Base-by-base conservation (phyloP, 2,888 invertebrate genomes). In the Drosophila ustulata region DNA sequence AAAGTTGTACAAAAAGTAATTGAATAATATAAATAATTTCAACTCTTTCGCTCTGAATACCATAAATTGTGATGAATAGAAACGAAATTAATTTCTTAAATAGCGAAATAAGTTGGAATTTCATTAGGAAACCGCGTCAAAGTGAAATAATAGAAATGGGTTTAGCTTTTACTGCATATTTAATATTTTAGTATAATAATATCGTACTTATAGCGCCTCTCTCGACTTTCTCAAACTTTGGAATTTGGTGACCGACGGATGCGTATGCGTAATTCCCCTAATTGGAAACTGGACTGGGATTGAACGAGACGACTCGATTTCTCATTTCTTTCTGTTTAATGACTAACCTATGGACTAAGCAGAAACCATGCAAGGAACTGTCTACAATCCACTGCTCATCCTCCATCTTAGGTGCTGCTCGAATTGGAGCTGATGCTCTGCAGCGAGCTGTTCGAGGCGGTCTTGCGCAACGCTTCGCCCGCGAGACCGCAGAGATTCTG, bases 391-490 rank as follows among this genome's bases (percentile, higher is more conserved):
- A 18, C 28, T 18, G 30, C 30, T 30, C 26, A 6, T 46, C 23
- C 9, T 34, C 9, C 45, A 5, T 8, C 32, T 63, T 88, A 89
- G 45, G 78, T 83, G 72, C 90, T 90, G 80, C 89, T 90, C 18
- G 90, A 87, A 30, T 90, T 90, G 41, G 90, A 90, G 75, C 91
- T 90, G 62, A 89, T 84, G 77, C 89, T 91, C 61, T 91, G 91
- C 58, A 91, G 65, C 25, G 92, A 92, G 62, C 80, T 89, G 58
- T 89, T 90, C 45, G 92, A 91, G 58, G 88, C 76, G n/a, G 79
- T 78, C 56, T 90, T 90, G 9, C 86, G 68, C 5, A 78, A 57
- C 9, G 84, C 51, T 13, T 87, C 89, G 9, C 78, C 78, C 1
- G 79, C 73, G 7, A 83, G 51, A 3, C 80, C 75, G 50, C 84